Percentiles rank a stretch among this genome's conserved stretches.
phyloP scores from a whole-genome alignment of 2,113 vertebrate species.

The Neomonachus schauinslandi region DNA sequence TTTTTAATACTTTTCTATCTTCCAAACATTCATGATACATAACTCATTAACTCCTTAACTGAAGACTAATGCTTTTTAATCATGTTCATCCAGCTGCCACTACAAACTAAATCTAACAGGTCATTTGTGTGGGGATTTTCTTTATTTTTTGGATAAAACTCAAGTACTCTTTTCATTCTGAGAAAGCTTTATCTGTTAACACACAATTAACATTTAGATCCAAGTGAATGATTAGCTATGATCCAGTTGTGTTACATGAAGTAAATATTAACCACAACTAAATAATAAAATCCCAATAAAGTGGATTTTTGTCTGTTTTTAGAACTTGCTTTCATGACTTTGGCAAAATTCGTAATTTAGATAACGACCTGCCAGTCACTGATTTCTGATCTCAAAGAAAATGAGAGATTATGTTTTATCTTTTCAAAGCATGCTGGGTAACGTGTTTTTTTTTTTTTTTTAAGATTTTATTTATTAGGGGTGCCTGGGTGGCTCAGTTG shows the following conservation, averaged over 20 bases:
- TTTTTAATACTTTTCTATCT: background rate
- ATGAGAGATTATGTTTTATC: background rate
- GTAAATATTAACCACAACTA: background rate
- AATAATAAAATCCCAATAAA: slow-evolving; percentile 2
- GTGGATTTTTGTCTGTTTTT: slow-evolving; percentile 30
- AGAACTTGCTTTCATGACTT: background rate
- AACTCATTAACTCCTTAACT: background rate
- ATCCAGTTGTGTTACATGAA: background rate
- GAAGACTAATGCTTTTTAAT: background rate
- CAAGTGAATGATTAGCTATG: background rate
- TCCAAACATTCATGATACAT: background rate
- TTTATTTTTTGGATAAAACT: background rate
- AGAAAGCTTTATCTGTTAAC: background rate
- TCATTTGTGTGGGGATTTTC: background rate
- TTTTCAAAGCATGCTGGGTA: background rate
- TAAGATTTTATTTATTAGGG: no score
- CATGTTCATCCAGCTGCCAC: background rate
- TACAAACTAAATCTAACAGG: background rate
- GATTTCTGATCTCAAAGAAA: slow-evolving; percentile 41
- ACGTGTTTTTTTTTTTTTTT: background rate
- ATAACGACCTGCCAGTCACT: background rate
- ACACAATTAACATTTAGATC: background rate
- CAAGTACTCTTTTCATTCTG: background rate
- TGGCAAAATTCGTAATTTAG: slow-evolving; percentile 41
- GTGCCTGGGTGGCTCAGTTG: no score